These are phyloP conservation scores for Coptotermes formosanus DNA, from an alignment of 1,140 invertebrate genomes.

Conservation along the genomic window DNA sequence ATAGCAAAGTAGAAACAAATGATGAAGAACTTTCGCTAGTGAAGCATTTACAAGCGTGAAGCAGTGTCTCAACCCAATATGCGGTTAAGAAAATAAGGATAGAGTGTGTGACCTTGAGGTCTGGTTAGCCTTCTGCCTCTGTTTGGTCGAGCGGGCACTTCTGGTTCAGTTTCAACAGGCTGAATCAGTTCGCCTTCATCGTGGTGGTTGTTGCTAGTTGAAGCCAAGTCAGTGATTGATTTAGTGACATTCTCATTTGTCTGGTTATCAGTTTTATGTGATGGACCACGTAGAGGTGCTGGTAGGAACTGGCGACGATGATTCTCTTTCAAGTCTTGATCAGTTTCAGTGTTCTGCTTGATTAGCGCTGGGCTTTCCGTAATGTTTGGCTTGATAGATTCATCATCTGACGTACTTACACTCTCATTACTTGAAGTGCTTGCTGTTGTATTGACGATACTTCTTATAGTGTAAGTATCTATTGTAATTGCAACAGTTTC, in stretches of 20 bases:
- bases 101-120: constrained; percentile 48
- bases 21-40: not conserved
- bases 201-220: not conserved
- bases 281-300: not conserved
- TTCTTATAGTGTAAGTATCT: not conserved
- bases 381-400: no score
- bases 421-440: not conserved
- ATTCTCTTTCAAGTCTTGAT: not conserved
- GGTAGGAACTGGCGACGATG: constrained; percentile 25
- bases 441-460: not conserved
- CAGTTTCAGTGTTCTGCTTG: not conserved
- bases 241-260: not conserved
- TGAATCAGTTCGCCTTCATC: constrained; percentile 30
- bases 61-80: constrained; percentile 46
- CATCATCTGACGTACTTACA: no score
- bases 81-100: constrained; percentile 52
- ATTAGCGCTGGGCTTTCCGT: not conserved
- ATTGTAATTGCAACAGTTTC: not conserved
- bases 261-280: not conserved
- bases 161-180: constrained; percentile 39
- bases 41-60: not conserved
- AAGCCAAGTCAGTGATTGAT: not conserved
- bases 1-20: not conserved
- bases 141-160: constrained; percentile 43
- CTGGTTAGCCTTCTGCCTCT: constrained; percentile 45